Evolutionary conservation across 1,140 invertebrate genomes (phyloP).

Genomic region (Platorchestia sp.): DNA sequence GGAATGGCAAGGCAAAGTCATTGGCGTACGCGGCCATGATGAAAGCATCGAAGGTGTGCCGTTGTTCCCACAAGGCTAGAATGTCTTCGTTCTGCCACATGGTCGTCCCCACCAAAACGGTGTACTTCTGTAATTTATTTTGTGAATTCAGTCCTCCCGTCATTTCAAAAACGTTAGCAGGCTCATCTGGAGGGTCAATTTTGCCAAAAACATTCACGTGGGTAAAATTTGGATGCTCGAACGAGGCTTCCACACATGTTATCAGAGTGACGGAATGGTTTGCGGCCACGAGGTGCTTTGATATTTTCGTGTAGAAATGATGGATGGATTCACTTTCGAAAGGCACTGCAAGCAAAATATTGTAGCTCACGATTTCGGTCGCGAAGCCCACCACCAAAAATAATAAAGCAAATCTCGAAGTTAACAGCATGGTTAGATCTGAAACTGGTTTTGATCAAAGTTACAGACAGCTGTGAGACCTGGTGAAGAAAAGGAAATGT

Average conservation of each 20-base stretch:
- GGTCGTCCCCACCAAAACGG: not conserved
- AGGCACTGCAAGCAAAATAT: not conserved
- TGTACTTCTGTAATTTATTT: not conserved
- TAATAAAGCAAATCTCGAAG: not conserved
- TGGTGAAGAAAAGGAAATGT: no score
- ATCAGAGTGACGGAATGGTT: slow-evolving; percentile 25
- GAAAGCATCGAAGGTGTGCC: not conserved
- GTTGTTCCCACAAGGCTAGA: not conserved
- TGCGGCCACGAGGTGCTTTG: not conserved
- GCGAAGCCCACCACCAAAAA: not conserved
- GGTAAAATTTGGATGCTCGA: not conserved
- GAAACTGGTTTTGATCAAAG: no score
- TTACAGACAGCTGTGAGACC: no score
- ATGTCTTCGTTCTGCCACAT: not conserved
- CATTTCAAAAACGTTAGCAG: not conserved
- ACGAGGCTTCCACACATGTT: not conserved
- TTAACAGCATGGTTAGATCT: not conserved
- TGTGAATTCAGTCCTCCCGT: not conserved
- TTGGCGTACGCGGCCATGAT: not conserved
- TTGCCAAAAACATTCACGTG: not conserved
- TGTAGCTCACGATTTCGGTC: not conserved
- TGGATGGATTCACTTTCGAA: not conserved
- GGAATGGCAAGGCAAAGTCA: not conserved
- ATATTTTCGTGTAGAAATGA: slow-evolving; percentile 4
- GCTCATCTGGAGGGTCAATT: not conserved